Evolutionary conservation across 2,113 vertebrate genomes (phyloP).

Genomic region (Phaethornis superciliosus): DNA sequence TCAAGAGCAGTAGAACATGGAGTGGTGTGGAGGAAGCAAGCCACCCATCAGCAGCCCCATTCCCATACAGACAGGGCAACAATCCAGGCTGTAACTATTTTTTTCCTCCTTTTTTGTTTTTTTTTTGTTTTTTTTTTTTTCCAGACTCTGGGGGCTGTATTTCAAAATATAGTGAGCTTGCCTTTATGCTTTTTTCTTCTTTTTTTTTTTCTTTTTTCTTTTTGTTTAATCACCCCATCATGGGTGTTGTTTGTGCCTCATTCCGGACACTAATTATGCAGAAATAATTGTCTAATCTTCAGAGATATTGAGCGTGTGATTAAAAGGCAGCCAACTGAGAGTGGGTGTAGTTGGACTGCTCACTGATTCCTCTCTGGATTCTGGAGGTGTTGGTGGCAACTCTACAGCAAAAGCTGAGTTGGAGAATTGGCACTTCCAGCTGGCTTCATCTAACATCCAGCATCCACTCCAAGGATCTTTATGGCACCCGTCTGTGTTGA

Average conservation of each 20-base stretch:
- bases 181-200: not conserved
- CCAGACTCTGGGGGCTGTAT: not conserved
- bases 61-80: not conserved
- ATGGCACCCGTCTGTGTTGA: not conserved
- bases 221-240: not conserved
- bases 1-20: not conserved
- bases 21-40: not conserved
- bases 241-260: slow-evolving; percentile 37
- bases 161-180: not conserved
- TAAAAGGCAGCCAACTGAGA: slow-evolving; percentile 46
- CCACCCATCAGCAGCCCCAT: not conserved
- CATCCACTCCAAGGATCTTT: not conserved
- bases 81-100: not conserved
- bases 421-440: not conserved
- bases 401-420: not conserved
- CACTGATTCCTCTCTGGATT: not conserved
- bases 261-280: slow-evolving; percentile 47
- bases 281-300: slow-evolving; percentile 62
- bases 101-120: not conserved
- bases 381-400: slow-evolving; percentile 1
- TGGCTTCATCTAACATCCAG: not conserved
- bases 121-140: not conserved
- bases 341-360: slow-evolving; percentile 30
- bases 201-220: not conserved
- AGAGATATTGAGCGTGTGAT: slow-evolving; percentile 58